A percentile compares a stretch with the other conserved stretches of the same genome.
These are phyloP conservation scores for Idris sp. DNA, from an alignment of 1,140 invertebrate species.

Conservation along the genomic window DNA sequence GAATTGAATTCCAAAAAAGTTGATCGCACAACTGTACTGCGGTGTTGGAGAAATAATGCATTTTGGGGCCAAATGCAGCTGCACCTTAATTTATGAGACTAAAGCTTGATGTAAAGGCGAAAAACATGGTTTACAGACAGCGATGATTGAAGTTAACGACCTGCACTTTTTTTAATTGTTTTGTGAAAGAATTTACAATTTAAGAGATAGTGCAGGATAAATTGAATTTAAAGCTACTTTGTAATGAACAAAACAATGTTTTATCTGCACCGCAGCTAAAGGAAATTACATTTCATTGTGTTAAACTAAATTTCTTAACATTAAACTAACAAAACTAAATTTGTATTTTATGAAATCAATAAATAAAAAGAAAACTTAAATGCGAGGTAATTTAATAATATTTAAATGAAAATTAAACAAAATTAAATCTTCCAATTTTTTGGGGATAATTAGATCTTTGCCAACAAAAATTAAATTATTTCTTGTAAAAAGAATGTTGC, in stretches of 20 bases:
- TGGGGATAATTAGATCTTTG: too few relatives aligned
- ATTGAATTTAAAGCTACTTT: slow-evolving; percentile 5
- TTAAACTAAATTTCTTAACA: too few relatives aligned
- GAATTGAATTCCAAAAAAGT: slow-evolving; percentile 34
- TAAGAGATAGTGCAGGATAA: slow-evolving; percentile 12
- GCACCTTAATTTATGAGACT: slow-evolving; percentile 41
- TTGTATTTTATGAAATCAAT: too few relatives aligned
- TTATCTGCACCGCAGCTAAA: too few relatives aligned
- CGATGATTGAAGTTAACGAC: slow-evolving; percentile 48
- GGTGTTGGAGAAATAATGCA: slow-evolving; percentile 21
- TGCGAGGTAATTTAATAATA: too few relatives aligned
- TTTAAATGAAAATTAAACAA: too few relatives aligned
- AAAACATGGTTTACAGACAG: slow-evolving; percentile 20
- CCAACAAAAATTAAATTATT: too few relatives aligned
- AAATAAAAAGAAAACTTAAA: too few relatives aligned
- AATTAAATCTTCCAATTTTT: too few relatives aligned
- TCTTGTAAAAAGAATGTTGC: too few relatives aligned
- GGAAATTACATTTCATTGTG: too few relatives aligned
- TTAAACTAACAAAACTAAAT: too few relatives aligned
- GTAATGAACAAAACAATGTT: not conserved
- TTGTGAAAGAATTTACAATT: slow-evolving; percentile 11
- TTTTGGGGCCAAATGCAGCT: not conserved
- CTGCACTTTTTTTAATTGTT: slow-evolving; percentile 19
- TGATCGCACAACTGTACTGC: slow-evolving; percentile 29
- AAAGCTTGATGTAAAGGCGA: slow-evolving; percentile 13